Conservation (phyloP, 1,140 invertebrate species). For the Sarcophaga peregrina region DNA sequence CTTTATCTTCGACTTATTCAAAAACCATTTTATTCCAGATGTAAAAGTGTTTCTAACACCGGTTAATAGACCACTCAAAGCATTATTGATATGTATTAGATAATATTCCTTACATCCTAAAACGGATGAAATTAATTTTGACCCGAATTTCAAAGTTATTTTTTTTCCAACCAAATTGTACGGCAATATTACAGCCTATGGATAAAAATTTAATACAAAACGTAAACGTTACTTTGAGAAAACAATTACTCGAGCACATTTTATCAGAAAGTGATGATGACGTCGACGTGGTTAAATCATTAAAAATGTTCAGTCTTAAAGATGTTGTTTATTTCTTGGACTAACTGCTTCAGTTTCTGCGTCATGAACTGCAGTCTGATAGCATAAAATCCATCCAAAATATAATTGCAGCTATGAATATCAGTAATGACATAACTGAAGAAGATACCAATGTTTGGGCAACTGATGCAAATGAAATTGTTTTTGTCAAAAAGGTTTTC, state of each 20-base stretch:
- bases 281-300: not conserved
- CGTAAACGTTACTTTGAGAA: conserved; percentile 12
- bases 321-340: conserved; percentile 29
- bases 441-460: no score
- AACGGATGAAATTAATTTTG: conserved; percentile 33
- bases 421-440: no score
- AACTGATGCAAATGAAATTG: no score
- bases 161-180: conserved; percentile 32
- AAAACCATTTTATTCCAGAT: conserved; percentile 34
- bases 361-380: no score
- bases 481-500: no score
- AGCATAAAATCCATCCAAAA: no score
- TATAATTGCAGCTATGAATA: no score
- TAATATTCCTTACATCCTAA: not conserved
- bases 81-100: not conserved
- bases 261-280: conserved; percentile 28
- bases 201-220: conserved; percentile 34
- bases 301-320: conserved; percentile 30
- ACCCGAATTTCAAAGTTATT: conserved; percentile 23
- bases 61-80: conserved; percentile 27
- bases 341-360: no score
- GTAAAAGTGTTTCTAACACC: conserved; percentile 25
- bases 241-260: conserved; percentile 24
- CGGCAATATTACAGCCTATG: conserved; percentile 29
- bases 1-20: not conserved